These are phyloP conservation scores for Brachionus rotundiformis DNA, from an alignment of 1,140 invertebrate genomes.

Conservation along the genomic window DNA sequence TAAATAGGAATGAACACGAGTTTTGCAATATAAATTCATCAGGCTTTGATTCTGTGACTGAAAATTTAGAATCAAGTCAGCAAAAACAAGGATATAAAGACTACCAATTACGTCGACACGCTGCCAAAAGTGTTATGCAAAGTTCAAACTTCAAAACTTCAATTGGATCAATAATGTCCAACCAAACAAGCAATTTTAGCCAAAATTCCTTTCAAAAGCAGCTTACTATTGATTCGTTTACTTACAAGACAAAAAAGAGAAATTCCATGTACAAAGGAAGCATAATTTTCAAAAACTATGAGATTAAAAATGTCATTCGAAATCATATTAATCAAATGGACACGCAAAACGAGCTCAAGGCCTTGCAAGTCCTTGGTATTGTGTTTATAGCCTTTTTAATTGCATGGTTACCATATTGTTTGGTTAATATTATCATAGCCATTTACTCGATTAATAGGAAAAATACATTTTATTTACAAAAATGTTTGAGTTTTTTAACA, in stretches of 20 bases:
- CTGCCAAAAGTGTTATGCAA: not conserved
- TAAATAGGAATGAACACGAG: not conserved
- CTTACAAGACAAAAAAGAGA: not conserved
- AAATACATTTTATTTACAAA: not conserved
- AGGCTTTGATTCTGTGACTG: not conserved
- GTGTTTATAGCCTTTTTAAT: conserved; percentile 50
- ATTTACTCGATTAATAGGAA: conserved; percentile 25
- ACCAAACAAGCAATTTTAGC: not conserved
- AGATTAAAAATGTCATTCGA: conserved; percentile 30
- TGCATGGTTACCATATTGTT: conserved; percentile 47
- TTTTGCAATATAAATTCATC: not conserved
- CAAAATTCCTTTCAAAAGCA: conserved; percentile 28
- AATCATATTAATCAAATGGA: conserved; percentile 43
- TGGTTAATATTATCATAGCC: conserved; percentile 40
- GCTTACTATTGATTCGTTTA: not conserved
- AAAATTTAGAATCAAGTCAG: not conserved
- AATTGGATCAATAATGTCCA: conserved; percentile 29
- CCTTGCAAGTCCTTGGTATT: conserved; percentile 35
- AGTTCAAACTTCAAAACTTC: not conserved
- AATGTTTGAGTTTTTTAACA: conserved; percentile 16
- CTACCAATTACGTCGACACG: not conserved
- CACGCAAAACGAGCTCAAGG: conserved; percentile 36
- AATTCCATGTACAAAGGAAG: not conserved
- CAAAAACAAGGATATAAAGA: not conserved
- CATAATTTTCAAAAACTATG: conserved; percentile 13